These are phyloP conservation scores for Datnioides undecimradiatus DNA, from an alignment of 2,113 vertebrate species.

Conservation along the genomic window DNA sequence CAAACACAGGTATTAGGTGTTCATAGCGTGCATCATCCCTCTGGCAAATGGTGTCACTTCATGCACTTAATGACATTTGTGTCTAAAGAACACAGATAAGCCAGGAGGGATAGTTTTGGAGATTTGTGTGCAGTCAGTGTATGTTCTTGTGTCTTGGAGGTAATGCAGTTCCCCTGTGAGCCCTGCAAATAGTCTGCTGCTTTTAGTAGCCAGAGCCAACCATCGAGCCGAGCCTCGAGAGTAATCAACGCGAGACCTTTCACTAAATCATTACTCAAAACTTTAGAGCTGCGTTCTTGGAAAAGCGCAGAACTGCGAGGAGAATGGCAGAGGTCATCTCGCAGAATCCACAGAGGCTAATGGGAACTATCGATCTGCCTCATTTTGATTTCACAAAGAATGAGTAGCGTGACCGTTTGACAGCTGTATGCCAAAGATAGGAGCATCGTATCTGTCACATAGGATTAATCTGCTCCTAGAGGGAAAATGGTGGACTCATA, in stretches of 20 bases:
- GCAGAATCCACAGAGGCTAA: not conserved
- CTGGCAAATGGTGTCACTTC: not conserved
- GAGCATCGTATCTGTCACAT: not conserved
- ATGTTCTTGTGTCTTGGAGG: not conserved
- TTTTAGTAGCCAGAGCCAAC: not conserved
- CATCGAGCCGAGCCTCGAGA: constrained; percentile 9
- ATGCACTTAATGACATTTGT: constrained; percentile 19
- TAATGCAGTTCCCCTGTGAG: constrained; percentile 29
- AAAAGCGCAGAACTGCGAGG: not conserved
- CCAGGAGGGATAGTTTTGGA: constrained; percentile 2
- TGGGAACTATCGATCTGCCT: constrained; percentile 23
- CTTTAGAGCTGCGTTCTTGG: constrained; percentile 21
- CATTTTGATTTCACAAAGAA: constrained; percentile 32
- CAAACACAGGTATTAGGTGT: not conserved
- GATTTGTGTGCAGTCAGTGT: constrained; percentile 34
- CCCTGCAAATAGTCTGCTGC: constrained; percentile 4
- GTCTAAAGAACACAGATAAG: constrained; percentile 5
- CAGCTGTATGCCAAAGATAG: constrained; percentile 3
- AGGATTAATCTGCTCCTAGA: not conserved
- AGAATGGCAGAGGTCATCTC: constrained; percentile 17
- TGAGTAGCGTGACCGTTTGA: constrained; percentile 27
- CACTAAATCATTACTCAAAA: constrained; percentile 35
- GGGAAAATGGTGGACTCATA: not conserved
- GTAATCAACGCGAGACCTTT: constrained; percentile 46
- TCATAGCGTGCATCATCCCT: not conserved